Evolutionary conservation across 2,888 invertebrate species (phyloP).

Genomic region (Drosophila acutilabella): DNA sequence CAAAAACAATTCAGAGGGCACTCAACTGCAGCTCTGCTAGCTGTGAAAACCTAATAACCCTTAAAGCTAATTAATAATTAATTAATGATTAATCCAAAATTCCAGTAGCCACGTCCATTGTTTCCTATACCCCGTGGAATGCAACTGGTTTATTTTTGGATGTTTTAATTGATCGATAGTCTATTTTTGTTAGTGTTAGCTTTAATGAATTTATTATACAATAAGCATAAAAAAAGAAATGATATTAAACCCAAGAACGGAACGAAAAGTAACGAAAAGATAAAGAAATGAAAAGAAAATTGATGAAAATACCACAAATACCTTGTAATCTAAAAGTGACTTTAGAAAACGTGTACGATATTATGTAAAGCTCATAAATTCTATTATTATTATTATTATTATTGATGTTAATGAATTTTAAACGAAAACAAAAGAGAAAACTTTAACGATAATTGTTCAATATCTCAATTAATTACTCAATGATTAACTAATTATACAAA

Average conservation of each 20-base stretch:
- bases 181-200: constrained; percentile 66
- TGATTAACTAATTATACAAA: constrained; percentile 21
- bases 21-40: constrained; percentile 51
- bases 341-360: constrained; percentile 25
- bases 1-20: constrained; percentile 33
- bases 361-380: constrained; percentile 51
- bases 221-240: constrained; percentile 60
- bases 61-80: constrained; percentile 4
- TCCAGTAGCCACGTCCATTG: constrained; percentile 4
- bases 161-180: constrained; percentile 41
- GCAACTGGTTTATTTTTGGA: constrained; percentile 25
- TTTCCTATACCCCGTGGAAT: constrained; percentile 34
- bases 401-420: constrained; percentile 17
- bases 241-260: constrained; percentile 67
- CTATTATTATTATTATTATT: no score
- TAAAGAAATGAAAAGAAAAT: constrained; percentile 33
- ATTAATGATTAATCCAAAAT: constrained; percentile 8
- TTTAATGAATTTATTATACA: constrained; percentile 74
- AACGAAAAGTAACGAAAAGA: constrained; percentile 31
- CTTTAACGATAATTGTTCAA: constrained; percentile 42
- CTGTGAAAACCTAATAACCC: constrained; percentile 45
- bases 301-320: constrained; percentile 17
- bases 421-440: constrained; percentile 24
- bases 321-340: constrained; percentile 41
- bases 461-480: constrained; percentile 49